Conservation (phyloP, 1,140 invertebrate species). For the Atta texana region DNA sequence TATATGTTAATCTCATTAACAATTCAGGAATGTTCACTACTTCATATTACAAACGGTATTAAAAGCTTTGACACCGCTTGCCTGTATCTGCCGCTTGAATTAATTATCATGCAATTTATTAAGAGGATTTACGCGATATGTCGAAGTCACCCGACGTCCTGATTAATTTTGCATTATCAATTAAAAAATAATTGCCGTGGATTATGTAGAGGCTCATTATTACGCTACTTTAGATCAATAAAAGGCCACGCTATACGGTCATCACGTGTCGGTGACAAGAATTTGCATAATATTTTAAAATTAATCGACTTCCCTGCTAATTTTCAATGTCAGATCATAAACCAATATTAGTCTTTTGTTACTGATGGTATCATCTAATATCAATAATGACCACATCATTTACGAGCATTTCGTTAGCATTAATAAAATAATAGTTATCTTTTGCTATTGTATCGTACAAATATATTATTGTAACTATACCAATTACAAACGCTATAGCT, state of each 20-base stretch:
- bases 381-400: slow-evolving; percentile 39
- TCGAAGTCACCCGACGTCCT: slow-evolving; percentile 28
- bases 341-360: slow-evolving; percentile 35
- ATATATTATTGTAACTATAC: not conserved
- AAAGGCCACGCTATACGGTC: not conserved
- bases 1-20: slow-evolving; percentile 46
- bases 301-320: slow-evolving; percentile 59
- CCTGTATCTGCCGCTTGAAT: slow-evolving; percentile 31
- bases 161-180: slow-evolving; percentile 57
- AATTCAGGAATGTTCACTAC: slow-evolving; percentile 38
- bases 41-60: slow-evolving; percentile 41
- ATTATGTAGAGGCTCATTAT: slow-evolving; percentile 51
- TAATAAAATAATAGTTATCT: slow-evolving; percentile 26
- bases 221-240: slow-evolving; percentile 56
- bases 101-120: slow-evolving; percentile 58
- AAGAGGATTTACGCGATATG: slow-evolving; percentile 58
- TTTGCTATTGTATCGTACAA: not conserved
- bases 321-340: slow-evolving; percentile 32
- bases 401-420: slow-evolving; percentile 25
- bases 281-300: slow-evolving; percentile 58
- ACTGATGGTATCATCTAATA: slow-evolving; percentile 27
- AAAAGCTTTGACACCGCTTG: slow-evolving; percentile 47
- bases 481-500: not conserved
- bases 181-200: slow-evolving; percentile 59
- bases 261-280: slow-evolving; percentile 32